Conservation (phyloP, 1,140 invertebrate species). For the Drosophila neocordata region DNA sequence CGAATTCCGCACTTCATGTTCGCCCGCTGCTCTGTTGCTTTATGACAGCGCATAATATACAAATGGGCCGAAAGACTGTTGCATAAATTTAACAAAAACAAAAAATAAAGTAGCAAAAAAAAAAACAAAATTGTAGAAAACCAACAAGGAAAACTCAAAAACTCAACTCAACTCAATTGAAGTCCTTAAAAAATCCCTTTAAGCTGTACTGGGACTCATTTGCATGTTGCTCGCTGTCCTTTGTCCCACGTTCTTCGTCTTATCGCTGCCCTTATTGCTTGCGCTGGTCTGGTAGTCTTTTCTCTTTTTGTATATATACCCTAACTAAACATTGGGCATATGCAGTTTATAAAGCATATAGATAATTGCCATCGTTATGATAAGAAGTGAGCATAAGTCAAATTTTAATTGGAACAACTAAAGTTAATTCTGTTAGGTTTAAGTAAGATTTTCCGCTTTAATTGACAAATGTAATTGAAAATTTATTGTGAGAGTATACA, state of each 20-base stretch:
- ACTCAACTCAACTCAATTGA: constrained; percentile 2
- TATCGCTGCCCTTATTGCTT: constrained; percentile 62
- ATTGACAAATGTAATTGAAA: background rate
- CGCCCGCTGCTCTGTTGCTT: constrained; percentile 61
- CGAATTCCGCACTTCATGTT: constrained; percentile 14
- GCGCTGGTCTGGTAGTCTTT: constrained; percentile 51
- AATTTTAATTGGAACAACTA: no score
- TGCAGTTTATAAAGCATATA: background rate
- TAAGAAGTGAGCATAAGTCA: no score
- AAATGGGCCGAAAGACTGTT: constrained; percentile 79
- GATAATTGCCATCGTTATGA: no score
- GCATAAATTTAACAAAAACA: constrained; percentile 64
- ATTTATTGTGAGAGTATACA: background rate
- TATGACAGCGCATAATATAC: constrained; percentile 80
- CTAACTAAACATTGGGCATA: background rate
- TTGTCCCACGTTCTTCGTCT: constrained; percentile 57
- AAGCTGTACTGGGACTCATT: constrained; percentile 59
- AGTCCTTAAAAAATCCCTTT: constrained; percentile 57
- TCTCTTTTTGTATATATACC: constrained; percentile 14
- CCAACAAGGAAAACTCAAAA: constrained; percentile 9
- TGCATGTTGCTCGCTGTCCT: constrained; percentile 57
- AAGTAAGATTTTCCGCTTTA: no score
- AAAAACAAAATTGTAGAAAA: background rate
- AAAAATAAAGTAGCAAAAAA: constrained; percentile 28
- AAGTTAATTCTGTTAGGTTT: no score